These are phyloP conservation scores for Zele albiditarsus DNA, from an alignment of 2,888 invertebrate genomes.

Conservation along the genomic window DNA sequence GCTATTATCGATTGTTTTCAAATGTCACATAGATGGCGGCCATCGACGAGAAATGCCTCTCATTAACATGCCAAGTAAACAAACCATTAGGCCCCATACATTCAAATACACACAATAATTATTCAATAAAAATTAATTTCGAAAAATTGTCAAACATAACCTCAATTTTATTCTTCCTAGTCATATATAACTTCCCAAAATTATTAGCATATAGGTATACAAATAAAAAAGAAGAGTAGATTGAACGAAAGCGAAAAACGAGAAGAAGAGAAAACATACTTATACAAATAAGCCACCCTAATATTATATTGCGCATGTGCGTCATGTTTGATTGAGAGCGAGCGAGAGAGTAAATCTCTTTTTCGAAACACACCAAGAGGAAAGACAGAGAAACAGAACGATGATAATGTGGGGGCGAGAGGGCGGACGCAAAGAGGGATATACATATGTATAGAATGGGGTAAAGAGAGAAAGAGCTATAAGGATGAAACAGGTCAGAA, in stretches of 20 bases:
- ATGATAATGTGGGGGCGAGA: not conserved
- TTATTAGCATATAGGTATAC: too few species aligned
- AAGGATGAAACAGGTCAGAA: slow-evolving; percentile 43
- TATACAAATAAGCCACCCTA: slow-evolving; percentile 2
- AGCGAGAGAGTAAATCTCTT: slow-evolving; percentile 11
- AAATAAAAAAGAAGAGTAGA: not conserved
- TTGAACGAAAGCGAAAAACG: not conserved
- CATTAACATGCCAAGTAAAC: too few species aligned
- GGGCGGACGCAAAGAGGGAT: not conserved
- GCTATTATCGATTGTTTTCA: too few species aligned
- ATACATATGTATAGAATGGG: slow-evolving; percentile 17
- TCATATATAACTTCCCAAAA: too few species aligned
- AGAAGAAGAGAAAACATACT: not conserved
- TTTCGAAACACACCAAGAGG: not conserved
- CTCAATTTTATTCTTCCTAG: too few species aligned
- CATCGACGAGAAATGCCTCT: too few species aligned
- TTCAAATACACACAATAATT: too few species aligned
- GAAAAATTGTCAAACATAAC: too few species aligned
- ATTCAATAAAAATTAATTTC: too few species aligned
- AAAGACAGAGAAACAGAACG: not conserved
- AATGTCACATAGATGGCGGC: too few species aligned
- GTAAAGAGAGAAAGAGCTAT: slow-evolving; percentile 53
- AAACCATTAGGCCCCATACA: too few species aligned
- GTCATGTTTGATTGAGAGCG: slow-evolving; percentile 27
- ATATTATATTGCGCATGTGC: slow-evolving; percentile 8